phyloP scores from a whole-genome alignment of 2,797 vertebrate species.

The Myotis findleyi region DNA sequence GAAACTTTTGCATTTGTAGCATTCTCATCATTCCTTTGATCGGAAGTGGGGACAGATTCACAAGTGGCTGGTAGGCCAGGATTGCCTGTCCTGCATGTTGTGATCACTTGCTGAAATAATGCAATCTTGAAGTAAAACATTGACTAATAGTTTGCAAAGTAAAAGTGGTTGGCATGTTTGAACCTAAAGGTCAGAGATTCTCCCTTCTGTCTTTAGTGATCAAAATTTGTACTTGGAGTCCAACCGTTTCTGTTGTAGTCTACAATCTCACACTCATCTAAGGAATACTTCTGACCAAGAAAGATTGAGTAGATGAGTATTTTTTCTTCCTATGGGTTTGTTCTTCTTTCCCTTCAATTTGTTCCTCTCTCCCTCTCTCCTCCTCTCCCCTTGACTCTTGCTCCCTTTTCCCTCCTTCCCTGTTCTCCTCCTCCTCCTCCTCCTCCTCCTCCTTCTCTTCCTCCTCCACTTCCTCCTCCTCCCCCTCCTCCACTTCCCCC shows the following conservation, averaged over 20 bases:
- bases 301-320: conserved; percentile 11
- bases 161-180: conserved; percentile 56
- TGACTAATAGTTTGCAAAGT: conserved; percentile 85
- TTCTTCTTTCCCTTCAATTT: not conserved
- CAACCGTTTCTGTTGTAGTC: not conserved
- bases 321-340: conserved; percentile 36
- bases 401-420: not conserved
- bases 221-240: not conserved
- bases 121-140: conserved; percentile 75
- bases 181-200: conserved; percentile 16
- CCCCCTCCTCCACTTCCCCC: too few species aligned
- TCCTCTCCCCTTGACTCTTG: not conserved
- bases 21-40: conserved; percentile 92
- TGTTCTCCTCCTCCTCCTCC: fast-evolving
- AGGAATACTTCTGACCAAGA: not conserved
- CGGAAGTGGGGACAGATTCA: conserved; percentile 99
- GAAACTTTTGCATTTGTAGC: conserved; percentile 87
- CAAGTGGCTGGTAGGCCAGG: conserved; percentile 98
- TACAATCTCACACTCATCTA: not conserved
- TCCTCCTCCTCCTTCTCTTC: not conserved
- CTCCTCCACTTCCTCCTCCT: too few species aligned
- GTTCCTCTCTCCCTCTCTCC: not conserved
- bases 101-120: conserved; percentile 82
- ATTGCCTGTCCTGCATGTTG: conserved; percentile 84
- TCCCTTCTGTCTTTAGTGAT: not conserved